A percentile compares a stretch with the other conserved stretches of the same genome.
Evolutionary conservation across 2,797 vertebrate species (phyloP).

Genomic region (Balearica regulorum): DNA sequence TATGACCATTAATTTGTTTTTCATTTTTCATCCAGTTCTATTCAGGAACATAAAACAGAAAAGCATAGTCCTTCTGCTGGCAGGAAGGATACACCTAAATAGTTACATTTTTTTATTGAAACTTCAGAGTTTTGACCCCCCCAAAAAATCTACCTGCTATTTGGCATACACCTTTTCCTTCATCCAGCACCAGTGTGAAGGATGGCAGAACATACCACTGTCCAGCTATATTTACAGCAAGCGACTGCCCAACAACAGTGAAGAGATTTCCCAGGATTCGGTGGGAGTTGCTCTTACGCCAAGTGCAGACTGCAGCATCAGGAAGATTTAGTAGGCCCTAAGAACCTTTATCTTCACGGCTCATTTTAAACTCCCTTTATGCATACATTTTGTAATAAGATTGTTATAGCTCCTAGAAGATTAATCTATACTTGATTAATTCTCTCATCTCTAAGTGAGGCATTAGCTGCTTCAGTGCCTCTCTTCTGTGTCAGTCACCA

Average conservation of each 20-base stretch:
- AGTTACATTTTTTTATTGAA: not conserved
- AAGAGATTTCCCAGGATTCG: not conserved
- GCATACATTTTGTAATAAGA: not conserved
- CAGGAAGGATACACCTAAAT: not conserved
- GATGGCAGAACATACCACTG: not conserved
- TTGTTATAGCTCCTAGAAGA: not conserved
- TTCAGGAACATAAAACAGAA: not conserved
- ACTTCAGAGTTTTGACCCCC: not conserved
- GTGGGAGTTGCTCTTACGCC: not conserved
- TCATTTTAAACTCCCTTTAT: not conserved
- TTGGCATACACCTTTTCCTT: not conserved
- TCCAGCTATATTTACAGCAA: not conserved
- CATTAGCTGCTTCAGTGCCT: not conserved
- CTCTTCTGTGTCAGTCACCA: not conserved
- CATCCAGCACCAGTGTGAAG: not conserved
- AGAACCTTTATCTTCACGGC: not conserved
- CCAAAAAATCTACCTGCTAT: not conserved
- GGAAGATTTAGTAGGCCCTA: not conserved
- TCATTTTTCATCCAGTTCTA: not conserved
- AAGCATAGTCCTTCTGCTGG: not conserved
- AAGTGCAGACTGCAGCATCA: not conserved
- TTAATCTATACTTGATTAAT: not conserved
- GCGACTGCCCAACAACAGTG: accelerated
- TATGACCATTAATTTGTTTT: accelerated
- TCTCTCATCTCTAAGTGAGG: not conserved